Evolutionary conservation across 2,888 invertebrate genomes (phyloP).

Genomic region (Aspidiotus rigidus): DNA sequence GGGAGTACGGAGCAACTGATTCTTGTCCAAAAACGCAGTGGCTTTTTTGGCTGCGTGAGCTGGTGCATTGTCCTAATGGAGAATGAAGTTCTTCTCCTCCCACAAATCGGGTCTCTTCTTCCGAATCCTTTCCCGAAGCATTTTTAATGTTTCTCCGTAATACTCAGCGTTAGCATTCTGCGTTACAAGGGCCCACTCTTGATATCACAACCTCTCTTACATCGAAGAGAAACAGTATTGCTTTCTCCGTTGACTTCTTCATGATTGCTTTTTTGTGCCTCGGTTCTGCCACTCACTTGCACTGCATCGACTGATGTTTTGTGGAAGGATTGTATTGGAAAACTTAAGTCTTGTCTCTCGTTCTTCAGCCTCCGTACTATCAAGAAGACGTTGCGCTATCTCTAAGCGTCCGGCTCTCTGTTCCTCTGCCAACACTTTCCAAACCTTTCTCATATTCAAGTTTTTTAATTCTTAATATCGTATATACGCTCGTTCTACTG

Average conservation of each 20-base stretch:
- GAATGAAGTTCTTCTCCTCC: constrained; percentile 37
- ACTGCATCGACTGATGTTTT: neutral
- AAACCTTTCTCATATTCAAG: neutral
- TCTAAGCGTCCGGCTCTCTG: neutral
- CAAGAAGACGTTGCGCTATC: neutral
- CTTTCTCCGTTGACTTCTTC: neutral
- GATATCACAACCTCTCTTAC: neutral
- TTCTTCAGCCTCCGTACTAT: neutral
- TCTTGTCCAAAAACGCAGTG: no score
- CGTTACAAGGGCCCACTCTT: neutral
- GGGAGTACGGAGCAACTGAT: no score
- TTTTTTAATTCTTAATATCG: neutral
- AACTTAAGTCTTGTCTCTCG: neutral
- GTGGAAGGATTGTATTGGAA: neutral
- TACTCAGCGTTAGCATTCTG: neutral
- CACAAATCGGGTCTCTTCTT: constrained; percentile 38
- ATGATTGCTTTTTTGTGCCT: neutral
- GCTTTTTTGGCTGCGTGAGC: no score
- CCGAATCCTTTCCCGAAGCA: constrained; percentile 36
- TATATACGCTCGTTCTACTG: neutral
- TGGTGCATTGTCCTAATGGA: constrained; percentile 38
- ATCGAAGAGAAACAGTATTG: neutral
- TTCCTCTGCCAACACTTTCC: neutral
- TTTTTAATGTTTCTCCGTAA: constrained; percentile 21
- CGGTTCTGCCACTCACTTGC: neutral